These are phyloP conservation scores for Penaeus monodon DNA, from an alignment of 2,888 invertebrate genomes.

Conservation along the genomic window DNA sequence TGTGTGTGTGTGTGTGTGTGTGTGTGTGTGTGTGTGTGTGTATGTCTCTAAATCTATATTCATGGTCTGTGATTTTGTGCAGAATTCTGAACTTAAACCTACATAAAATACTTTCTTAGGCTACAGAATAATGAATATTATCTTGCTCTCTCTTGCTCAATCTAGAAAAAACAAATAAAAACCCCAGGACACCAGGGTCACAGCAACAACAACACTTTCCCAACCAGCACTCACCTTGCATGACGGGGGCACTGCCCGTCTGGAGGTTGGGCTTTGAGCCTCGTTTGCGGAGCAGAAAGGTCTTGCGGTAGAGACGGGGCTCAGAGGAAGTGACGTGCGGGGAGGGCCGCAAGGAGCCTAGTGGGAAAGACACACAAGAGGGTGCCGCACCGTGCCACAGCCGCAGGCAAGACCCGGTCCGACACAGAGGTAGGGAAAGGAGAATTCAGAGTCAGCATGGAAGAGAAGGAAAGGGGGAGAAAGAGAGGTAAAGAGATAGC, in stretches of 20 bases:
- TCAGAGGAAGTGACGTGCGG: conserved; percentile 70
- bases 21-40: no score
- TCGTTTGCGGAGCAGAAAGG: conserved; percentile 63
- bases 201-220: neutral
- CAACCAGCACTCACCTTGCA: conserved; percentile 47
- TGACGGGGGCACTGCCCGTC: conserved; percentile 55
- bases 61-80: no score
- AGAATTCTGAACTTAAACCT: no score
- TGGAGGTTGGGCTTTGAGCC: conserved; percentile 62
- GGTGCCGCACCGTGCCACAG: conserved; percentile 48
- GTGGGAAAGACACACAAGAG: conserved; percentile 45
- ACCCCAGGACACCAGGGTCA: neutral
- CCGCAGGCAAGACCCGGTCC: conserved; percentile 47
- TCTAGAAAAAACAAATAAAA: neutral
- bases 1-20: no score
- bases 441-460: conserved; percentile 40
- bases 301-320: conserved; percentile 64
- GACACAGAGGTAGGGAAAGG: conserved; percentile 28
- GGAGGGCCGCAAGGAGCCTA: conserved; percentile 69
- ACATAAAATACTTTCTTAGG: no score
- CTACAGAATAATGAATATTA: no score
- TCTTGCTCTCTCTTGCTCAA: neutral
- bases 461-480: conserved; percentile 40
- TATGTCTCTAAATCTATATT: no score
- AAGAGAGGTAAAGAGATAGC: conserved; percentile 31